These are phyloP conservation scores for Microctonus hyperodae DNA, from an alignment of 2,888 invertebrate species.

Conservation along the genomic window DNA sequence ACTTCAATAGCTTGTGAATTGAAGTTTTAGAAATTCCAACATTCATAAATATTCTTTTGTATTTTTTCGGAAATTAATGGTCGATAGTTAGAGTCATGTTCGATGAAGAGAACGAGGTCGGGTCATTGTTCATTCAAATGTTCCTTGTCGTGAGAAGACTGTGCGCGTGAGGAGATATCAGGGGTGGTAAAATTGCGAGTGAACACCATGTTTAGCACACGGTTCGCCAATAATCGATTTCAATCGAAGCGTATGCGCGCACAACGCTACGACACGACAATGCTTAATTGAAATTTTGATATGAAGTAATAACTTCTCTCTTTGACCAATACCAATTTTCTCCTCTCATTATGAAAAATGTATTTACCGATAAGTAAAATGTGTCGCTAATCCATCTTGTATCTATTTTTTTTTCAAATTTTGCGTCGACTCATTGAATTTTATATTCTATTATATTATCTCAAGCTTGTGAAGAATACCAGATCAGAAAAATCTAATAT, in stretches of 20 bases:
- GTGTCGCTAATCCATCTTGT: too few species aligned
- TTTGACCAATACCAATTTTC: neutral
- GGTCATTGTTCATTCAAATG: conserved; percentile 30
- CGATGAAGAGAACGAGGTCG: conserved; percentile 26
- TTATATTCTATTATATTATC: too few species aligned
- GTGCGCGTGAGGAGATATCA: neutral
- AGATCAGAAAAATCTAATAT: too few species aligned
- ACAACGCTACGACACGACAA: conserved; percentile 24
- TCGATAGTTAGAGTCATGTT: too few species aligned
- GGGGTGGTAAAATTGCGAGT: conserved; percentile 2
- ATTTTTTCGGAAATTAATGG: too few species aligned
- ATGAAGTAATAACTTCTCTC: conserved; percentile 8
- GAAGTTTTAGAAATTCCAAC: too few species aligned
- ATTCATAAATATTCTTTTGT: too few species aligned
- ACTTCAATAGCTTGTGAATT: too few species aligned
- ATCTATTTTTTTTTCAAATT: too few species aligned
- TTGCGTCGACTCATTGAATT: neutral
- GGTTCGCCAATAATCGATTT: conserved; percentile 31
- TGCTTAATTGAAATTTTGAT: conserved; percentile 32
- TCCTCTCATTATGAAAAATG: neutral
- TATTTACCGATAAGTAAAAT: neutral
- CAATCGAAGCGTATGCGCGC: conserved; percentile 26
- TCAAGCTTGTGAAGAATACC: too few species aligned
- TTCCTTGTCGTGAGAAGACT: conserved; percentile 17
- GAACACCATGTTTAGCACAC: conserved; percentile 7